Percentiles rank a stretch among this genome's conserved stretches.
Evolutionary conservation across 2,113 vertebrate species (phyloP).

Genomic region (Ameiurus melas): DNA sequence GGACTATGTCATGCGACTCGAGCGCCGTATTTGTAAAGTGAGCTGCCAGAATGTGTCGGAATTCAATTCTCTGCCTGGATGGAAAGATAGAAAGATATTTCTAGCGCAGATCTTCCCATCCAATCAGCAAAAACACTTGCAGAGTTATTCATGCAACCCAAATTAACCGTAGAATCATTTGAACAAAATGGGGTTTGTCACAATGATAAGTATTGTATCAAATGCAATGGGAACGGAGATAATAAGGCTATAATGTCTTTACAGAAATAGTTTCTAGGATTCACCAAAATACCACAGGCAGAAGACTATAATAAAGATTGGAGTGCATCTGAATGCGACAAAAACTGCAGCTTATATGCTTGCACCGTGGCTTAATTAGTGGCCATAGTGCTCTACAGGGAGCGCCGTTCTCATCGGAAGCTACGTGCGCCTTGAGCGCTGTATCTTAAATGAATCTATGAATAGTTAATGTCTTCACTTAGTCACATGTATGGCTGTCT

Average conservation of each 20-base stretch:
- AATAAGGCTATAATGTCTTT: slow-evolving; percentile 28
- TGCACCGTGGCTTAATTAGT: slow-evolving; percentile 44
- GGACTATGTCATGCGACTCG: slow-evolving; percentile 1
- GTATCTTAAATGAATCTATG: slow-evolving; percentile 46
- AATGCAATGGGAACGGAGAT: slow-evolving; percentile 18
- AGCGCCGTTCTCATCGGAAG: slow-evolving; percentile 32
- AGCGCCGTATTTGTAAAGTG: neutral
- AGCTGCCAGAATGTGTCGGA: neutral
- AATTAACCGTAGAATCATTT: slow-evolving; percentile 30
- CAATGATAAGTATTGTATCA: slow-evolving; percentile 16
- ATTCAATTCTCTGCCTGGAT: slow-evolving; percentile 3
- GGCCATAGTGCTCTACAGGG: slow-evolving; percentile 37
- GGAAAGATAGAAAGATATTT: neutral
- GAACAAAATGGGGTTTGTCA: slow-evolving; percentile 8
- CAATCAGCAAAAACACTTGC: slow-evolving; percentile 29
- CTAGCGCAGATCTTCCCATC: neutral
- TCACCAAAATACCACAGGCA: slow-evolving; percentile 22
- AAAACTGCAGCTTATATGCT: slow-evolving; percentile 23
- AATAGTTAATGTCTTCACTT: slow-evolving; percentile 48
- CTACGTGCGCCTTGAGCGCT: slow-evolving; percentile 41
- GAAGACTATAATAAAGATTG: slow-evolving; percentile 27
- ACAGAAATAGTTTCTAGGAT: slow-evolving; percentile 31
- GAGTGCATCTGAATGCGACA: slow-evolving; percentile 24
- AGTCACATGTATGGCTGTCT: slow-evolving; percentile 41
- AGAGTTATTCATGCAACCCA: neutral